phyloP scores from a whole-genome alignment of 1,140 invertebrate genomes.

The Ips typographus region DNA sequence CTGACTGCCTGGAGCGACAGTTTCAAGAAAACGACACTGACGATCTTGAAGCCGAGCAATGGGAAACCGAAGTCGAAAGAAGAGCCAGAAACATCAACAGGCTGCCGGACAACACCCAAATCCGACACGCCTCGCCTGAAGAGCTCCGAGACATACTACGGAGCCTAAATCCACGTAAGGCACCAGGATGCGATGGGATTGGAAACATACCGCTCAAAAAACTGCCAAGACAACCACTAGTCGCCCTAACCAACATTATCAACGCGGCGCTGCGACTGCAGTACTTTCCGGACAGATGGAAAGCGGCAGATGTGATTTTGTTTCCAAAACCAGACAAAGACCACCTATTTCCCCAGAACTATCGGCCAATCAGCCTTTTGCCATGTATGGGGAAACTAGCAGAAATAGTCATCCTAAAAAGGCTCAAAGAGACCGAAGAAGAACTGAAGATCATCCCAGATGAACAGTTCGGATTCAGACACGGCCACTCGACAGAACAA shows the following conservation, averaged over 20 bases:
- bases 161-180: constrained; percentile 31
- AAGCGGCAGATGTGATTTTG: background rate
- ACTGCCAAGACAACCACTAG: constrained; percentile 31
- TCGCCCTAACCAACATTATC: constrained; percentile 35
- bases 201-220: constrained; percentile 40
- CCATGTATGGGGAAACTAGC: constrained; percentile 36
- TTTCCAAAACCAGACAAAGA: background rate
- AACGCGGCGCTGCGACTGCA: constrained; percentile 42
- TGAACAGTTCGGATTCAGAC: constrained; percentile 42
- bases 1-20: background rate
- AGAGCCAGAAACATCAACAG: too few species aligned
- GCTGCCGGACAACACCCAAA: background rate
- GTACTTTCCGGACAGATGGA: constrained; percentile 47
- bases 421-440: constrained; percentile 28
- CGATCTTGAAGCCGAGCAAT: background rate
- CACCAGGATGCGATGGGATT: constrained; percentile 45
- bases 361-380: constrained; percentile 42
- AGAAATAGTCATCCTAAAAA: constrained; percentile 36
- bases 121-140: background rate
- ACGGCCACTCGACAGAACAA: constrained; percentile 26
- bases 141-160: background rate
- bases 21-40: background rate
- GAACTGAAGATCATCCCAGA: constrained; percentile 35
- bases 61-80: background rate
- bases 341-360: constrained; percentile 14